A percentile compares a stretch with the other conserved stretches of the same genome.
Evolutionary conservation across 1,140 invertebrate genomes (phyloP).

Genomic region (Ostrea edulis): DNA sequence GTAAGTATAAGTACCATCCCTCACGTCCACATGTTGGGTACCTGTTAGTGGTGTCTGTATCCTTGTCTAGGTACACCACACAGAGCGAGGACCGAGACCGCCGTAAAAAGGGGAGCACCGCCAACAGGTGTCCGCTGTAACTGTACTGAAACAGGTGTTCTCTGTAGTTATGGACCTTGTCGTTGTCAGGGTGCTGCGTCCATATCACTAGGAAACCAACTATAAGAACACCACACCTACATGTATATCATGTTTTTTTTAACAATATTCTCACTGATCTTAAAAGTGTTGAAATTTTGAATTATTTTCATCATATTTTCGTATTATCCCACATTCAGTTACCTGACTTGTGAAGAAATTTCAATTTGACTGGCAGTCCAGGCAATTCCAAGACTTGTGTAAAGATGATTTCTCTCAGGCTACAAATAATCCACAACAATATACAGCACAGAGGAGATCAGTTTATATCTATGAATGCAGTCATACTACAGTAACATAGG

Average conservation of each 20-base stretch:
- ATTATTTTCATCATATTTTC: not conserved
- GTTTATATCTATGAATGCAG: too few relatives aligned
- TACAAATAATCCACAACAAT: not conserved
- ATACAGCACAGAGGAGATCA: not conserved
- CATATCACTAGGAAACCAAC: not conserved
- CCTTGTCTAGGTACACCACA: conserved; percentile 4
- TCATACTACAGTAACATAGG: not conserved
- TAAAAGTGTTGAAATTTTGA: not conserved
- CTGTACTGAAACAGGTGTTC: conserved; percentile 28
- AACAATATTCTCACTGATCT: too few relatives aligned
- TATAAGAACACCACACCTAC: not conserved
- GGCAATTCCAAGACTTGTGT: conserved; percentile 4
- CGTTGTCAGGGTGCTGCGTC: not conserved
- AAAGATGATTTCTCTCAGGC: not conserved
- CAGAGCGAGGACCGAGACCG: not conserved
- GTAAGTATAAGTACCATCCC: conserved; percentile 18
- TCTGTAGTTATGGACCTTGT: not conserved
- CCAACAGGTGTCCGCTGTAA: not conserved
- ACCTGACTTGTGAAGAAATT: conserved; percentile 20
- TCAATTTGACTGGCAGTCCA: not conserved
- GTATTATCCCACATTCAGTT: not conserved
- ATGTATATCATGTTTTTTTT: too few relatives aligned
- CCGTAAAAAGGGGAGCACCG: not conserved
- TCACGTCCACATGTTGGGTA: not conserved
- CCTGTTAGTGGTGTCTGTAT: not conserved